Percentiles rank a stretch among this genome's conserved stretches.
Evolutionary conservation across 2,113 vertebrate genomes (phyloP).

Genomic region (Acanthisitta chloris): DNA sequence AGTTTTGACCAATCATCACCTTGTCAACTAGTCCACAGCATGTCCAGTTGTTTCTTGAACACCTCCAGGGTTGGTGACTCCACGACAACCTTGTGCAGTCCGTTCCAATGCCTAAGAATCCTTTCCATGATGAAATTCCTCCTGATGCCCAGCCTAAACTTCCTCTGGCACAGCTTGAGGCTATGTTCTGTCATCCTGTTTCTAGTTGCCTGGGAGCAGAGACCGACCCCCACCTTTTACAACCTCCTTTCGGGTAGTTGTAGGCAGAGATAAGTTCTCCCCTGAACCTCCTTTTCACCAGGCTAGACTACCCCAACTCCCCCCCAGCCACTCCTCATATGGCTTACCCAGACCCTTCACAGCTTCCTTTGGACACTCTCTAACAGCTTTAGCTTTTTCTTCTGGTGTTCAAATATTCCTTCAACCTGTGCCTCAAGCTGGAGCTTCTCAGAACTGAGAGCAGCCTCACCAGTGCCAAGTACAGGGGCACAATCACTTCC

Average conservation of each 20-base stretch:
- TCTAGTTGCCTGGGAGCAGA: not conserved
- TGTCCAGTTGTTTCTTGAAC: not conserved
- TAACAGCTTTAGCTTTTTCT: no score
- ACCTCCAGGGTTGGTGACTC: not conserved
- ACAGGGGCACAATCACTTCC: no score
- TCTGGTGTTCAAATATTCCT: no score
- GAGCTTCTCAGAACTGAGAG: no score
- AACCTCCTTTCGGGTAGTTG: not conserved
- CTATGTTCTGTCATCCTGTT: not conserved
- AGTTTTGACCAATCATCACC: rapidly evolving
- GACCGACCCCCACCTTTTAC: not conserved
- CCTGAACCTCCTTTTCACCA: not conserved
- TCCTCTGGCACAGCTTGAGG: no score
- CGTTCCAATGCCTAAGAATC: not conserved
- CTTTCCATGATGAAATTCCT: not conserved
- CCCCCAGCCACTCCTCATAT: not conserved
- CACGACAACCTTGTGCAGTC: not conserved
- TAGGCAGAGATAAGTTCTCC: not conserved
- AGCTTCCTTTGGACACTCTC: not conserved
- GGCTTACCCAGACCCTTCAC: not conserved
- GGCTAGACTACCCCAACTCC: not conserved
- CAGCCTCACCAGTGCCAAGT: not conserved
- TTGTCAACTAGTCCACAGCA: not conserved
- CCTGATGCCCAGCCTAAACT: not conserved
- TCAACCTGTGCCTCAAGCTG: no score